Conservation (phyloP, 2,797 vertebrate species). For the Peromyscus attwateri region DNA sequence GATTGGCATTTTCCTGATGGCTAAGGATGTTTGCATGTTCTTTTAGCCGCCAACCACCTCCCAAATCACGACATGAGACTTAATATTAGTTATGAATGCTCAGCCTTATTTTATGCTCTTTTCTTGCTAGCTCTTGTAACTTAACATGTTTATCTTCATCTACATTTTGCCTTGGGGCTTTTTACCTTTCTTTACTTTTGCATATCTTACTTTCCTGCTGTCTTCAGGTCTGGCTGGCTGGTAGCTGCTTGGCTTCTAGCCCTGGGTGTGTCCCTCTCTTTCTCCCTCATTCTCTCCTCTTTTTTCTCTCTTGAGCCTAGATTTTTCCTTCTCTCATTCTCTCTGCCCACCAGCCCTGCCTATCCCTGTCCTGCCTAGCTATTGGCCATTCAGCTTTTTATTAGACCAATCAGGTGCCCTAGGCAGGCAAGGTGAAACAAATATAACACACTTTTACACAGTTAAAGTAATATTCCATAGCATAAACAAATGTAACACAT, state of each 20-base stretch:
- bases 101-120: background rate
- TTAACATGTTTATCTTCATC: background rate
- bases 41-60: background rate
- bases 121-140: background rate
- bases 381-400: too few species aligned
- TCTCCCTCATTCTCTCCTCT: background rate
- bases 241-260: background rate
- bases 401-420: too few species aligned
- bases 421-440: too few species aligned
- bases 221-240: background rate
- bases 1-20: too few species aligned
- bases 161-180: background rate
- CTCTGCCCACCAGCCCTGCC: too few species aligned
- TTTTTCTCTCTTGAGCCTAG: background rate
- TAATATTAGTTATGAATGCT: background rate
- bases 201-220: background rate
- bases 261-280: background rate
- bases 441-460: too few species aligned
- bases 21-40: too few species aligned
- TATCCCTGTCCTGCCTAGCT: too few species aligned
- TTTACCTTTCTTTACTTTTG: background rate
- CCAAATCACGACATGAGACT: background rate
- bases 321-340: too few species aligned
- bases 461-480: too few species aligned
- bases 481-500: too few species aligned